A percentile compares a stretch with the other conserved stretches of the same genome.
Conservation (phyloP, 2,113 vertebrate species). For the Strigops habroptila region DNA sequence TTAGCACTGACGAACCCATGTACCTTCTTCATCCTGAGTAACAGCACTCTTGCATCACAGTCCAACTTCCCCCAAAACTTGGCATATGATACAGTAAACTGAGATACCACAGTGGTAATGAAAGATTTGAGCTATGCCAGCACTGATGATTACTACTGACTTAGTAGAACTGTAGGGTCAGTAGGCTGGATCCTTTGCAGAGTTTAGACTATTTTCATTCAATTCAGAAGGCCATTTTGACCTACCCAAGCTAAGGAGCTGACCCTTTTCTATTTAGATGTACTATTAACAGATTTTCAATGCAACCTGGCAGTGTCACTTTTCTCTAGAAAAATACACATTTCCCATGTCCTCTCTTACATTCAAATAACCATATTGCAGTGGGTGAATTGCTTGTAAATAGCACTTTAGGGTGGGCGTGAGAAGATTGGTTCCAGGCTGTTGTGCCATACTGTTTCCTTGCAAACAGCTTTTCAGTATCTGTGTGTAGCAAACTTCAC, state of each 20-base stretch:
- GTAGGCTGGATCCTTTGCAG: not conserved
- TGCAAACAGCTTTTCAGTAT: conserved; percentile 55
- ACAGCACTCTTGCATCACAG: not conserved
- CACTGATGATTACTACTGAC: not conserved
- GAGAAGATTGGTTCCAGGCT: conserved; percentile 51
- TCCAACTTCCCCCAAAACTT: not conserved
- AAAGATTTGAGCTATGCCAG: not conserved
- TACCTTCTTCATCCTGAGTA: not conserved
- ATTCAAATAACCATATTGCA: conserved; percentile 65
- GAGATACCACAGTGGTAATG: not conserved
- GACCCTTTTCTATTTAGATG: not conserved
- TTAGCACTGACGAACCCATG: not conserved
- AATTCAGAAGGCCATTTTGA: not conserved
- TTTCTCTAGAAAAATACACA: conserved; percentile 8
- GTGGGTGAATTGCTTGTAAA: conserved; percentile 72
- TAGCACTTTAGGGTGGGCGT: conserved; percentile 52
- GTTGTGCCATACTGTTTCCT: conserved; percentile 45
- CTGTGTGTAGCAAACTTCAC: not conserved
- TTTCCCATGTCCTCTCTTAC: conserved; percentile 35
- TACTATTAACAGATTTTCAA: conserved; percentile 12
- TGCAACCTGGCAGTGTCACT: not conserved
- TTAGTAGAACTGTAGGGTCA: not conserved
- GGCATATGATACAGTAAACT: not conserved
- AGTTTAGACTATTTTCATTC: not conserved
- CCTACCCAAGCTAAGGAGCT: not conserved